These are phyloP conservation scores for Cydia fagiglandana DNA, from an alignment of 1,140 invertebrate genomes.

Conservation along the genomic window DNA sequence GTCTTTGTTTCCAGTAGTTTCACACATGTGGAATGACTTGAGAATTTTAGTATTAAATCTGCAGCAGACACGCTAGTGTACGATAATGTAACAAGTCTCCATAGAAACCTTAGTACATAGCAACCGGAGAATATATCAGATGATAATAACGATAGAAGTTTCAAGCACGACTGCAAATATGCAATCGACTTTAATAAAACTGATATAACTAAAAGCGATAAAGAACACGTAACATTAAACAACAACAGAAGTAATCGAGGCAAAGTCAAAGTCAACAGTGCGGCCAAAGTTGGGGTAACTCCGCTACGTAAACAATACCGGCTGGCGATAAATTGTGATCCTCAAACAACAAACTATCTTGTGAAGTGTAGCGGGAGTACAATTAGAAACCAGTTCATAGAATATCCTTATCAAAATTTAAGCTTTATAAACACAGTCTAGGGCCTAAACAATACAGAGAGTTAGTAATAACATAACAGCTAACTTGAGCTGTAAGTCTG, in stretches of 20 bases:
- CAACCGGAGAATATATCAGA: conserved; percentile 1
- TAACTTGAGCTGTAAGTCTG: not conserved
- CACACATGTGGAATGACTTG: not conserved
- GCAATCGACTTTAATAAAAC: conserved; percentile 20
- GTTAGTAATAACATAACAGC: not conserved
- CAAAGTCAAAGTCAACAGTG: conserved; percentile 29
- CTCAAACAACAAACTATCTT: not conserved
- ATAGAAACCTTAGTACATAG: conserved; percentile 1
- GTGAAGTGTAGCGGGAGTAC: not conserved
- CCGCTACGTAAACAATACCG: conserved; percentile 10
- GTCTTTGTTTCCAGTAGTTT: not conserved
- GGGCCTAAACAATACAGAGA: too few species aligned
- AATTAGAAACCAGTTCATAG: not conserved
- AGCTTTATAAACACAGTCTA: not conserved
- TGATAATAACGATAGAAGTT: conserved; percentile 14
- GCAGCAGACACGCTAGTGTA: not conserved
- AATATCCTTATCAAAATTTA: not conserved
- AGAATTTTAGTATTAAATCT: not conserved
- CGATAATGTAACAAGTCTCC: not conserved
- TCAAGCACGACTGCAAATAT: conserved; percentile 15
- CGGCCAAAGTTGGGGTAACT: conserved; percentile 26
- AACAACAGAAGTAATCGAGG: conserved; percentile 27
- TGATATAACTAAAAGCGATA: conserved; percentile 24
- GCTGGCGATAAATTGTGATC: conserved; percentile 16
- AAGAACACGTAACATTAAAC: conserved; percentile 28